Evolutionary conservation across 2,888 invertebrate species (phyloP), one percentile per base, ranked within the genome.

Genomic region (Coelopa pilipes): DNA sequence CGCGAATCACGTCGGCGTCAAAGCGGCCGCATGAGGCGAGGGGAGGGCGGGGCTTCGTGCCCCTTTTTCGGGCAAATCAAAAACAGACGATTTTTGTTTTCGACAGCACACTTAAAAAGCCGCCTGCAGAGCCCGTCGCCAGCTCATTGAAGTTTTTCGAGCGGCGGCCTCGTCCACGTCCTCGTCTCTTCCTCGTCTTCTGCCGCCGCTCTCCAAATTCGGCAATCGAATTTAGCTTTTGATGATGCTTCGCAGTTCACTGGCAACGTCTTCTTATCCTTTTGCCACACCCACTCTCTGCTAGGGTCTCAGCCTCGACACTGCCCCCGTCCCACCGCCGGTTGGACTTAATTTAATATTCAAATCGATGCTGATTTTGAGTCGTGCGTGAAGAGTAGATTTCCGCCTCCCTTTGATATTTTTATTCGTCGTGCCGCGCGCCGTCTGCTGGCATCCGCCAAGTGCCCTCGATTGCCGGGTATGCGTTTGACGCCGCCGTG

Each of bases 61-160:
- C 21, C 60, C 75, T 77, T 77, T 83, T 84, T 85, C 85, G 81
- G 82, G 82, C 85, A 86, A 86, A 86, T 86, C 86, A 86, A 84
- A 86, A 86, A 86, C 86, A 86, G 86, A 86, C 86, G 81, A 84
- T 81, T 83, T 73, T 82, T 86, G 86, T 82, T 84, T 86, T 86
- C 84, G 86, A 86, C 86, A 86, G 82, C 82, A 81, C 82, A 83
- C 83, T 83, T 83, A 80, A 82, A 82, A 81, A 81, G 79, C 46
- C 65, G 69, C 69, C 72, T 62, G 65, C 72, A 57, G 74, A 34
- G 70, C 68, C n/a, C 34, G 65, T 34, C 34, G 34, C 34, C 34
- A 74, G 65, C 65, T n/a, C 73, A 67, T 55, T 73, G 62, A 70
- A 59, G 70, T 74, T 65, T 17, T 45, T 34, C 53, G 13, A n/a